Percentiles rank a stretch among this genome's conserved stretches.
These are phyloP conservation scores for Crotalus tigris DNA, from an alignment of 2,113 vertebrate species.

Conservation along the genomic window DNA sequence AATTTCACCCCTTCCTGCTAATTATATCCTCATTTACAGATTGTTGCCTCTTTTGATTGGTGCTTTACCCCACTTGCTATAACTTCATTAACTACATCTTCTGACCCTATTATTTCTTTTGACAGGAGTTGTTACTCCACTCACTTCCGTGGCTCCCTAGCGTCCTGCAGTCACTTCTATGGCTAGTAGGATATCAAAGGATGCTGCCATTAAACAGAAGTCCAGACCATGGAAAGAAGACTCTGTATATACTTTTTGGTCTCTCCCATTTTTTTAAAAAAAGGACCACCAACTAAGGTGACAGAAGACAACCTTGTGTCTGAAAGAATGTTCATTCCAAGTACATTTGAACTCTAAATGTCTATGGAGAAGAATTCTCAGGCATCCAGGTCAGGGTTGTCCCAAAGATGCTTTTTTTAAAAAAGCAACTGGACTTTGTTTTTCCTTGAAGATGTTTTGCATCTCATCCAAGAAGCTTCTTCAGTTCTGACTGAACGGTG, in stretches of 20 bases:
- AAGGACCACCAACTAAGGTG: background rate
- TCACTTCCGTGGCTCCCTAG: constrained; percentile 73
- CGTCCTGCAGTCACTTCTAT: constrained; percentile 73
- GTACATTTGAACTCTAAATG: background rate
- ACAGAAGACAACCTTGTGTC: background rate
- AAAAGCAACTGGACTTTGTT: background rate
- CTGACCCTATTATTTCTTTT: constrained; percentile 85
- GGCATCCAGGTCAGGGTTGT: background rate
- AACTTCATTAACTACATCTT: constrained; percentile 83
- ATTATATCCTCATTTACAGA: constrained; percentile 87
- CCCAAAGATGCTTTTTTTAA: background rate
- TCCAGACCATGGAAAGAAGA: background rate
- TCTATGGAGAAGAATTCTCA: background rate
- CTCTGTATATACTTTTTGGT: background rate
- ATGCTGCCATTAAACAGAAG: background rate
- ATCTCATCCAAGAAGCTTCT: background rate
- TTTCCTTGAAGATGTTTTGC: background rate
- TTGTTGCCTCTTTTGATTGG: constrained; percentile 79
- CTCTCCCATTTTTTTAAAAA: background rate
- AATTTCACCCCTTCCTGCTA: constrained; percentile 75
- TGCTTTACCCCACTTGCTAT: constrained; percentile 77
- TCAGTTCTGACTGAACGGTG: background rate
- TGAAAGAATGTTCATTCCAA: background rate
- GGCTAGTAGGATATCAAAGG: constrained; percentile 72
- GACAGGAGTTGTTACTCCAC: constrained; percentile 76